Evolutionary conservation across 2,113 vertebrate species (phyloP), one percentile per base, ranked within the genome.

Genomic region (Muntiacus muntjak): DNA sequence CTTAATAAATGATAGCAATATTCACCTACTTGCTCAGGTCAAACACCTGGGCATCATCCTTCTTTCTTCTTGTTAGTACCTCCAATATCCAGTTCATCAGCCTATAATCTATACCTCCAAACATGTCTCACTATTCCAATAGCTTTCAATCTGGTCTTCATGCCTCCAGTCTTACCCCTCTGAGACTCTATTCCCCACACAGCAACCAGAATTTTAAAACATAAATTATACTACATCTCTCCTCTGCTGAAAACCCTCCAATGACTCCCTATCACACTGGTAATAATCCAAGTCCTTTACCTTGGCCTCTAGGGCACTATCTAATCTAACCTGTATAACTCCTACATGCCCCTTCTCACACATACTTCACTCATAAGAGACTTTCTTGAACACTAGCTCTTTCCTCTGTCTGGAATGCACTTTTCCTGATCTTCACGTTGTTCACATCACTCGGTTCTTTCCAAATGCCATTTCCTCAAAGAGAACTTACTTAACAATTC

Each of bases 401-500:
- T 92, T 54, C 64, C 23, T 95, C 30, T 78, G 26, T 78, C 30
- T 57, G n/a, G 11, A 67, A 83, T 55, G 30, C 43, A 60, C 79
- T 74, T 96, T 71, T 58, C 43, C 62, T 67, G 45, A 52, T 97
- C 47, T 89, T 95, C 83, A 87, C 26, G 40, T 10, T 88, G 62
- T 33, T 96, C 30, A 33, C 26, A 81, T n/a, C 57, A 45, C 21
- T 90, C 16, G 15, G 76, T 91, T 87, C 47, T 84, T 86, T 89
- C 71, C 40, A 17, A 95, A 97, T 30, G 40, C 16, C 15, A 67
- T 79, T 52, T 93, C 60, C 64, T 86, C 92, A 71, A 71, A 95
- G 50, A 95, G 57, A 54, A 84, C 16, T 30, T 50, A 62, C 30
- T 87, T 93, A 91, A 93, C 50, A 95, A 97, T 87, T 94, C 45